Evolutionary conservation across 37 sponge, comb jelly and placozoan species (phyloP).

Genomic region (Beroe forskalii): DNA sequence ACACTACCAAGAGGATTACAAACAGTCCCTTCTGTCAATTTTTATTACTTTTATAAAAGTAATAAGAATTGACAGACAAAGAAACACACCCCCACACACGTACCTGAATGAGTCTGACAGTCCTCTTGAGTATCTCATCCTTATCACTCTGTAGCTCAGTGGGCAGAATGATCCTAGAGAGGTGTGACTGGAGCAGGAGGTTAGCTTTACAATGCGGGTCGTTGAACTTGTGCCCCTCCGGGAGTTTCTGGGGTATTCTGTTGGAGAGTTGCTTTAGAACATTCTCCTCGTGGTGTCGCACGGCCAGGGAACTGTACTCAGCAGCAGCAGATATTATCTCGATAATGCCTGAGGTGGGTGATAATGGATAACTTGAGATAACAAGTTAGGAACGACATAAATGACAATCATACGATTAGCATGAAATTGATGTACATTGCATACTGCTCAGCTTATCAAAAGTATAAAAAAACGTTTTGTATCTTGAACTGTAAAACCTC

Average conservation of each 20-base stretch:
- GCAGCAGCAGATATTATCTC: constrained; percentile 92
- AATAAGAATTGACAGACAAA: no score
- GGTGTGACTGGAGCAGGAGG: constrained; percentile 93
- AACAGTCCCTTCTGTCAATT: no score
- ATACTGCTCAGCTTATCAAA: no score
- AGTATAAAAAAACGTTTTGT: no score
- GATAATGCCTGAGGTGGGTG: constrained; percentile 72
- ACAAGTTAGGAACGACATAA: no score
- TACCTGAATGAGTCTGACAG: constrained; percentile 65
- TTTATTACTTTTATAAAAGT: no score
- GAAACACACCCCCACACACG: not conserved
- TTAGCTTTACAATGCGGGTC: constrained; percentile 95
- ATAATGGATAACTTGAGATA: no score
- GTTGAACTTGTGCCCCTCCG: constrained; percentile 77
- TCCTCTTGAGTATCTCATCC: constrained; percentile 84
- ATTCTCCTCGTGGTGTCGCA: constrained; percentile 92
- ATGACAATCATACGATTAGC: no score
- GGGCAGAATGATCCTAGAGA: constrained; percentile 88
- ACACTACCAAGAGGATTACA: no score
- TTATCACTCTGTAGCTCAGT: constrained; percentile 96
- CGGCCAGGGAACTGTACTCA: constrained; percentile 87
- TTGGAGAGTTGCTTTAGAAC: constrained; percentile 83
- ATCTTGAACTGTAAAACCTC: no score
- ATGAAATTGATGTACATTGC: no score
- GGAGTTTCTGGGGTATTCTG: constrained; percentile 86